Base-by-base conservation (phyloP, 2,113 vertebrate species). In the Cnemophilus loriae region DNA sequence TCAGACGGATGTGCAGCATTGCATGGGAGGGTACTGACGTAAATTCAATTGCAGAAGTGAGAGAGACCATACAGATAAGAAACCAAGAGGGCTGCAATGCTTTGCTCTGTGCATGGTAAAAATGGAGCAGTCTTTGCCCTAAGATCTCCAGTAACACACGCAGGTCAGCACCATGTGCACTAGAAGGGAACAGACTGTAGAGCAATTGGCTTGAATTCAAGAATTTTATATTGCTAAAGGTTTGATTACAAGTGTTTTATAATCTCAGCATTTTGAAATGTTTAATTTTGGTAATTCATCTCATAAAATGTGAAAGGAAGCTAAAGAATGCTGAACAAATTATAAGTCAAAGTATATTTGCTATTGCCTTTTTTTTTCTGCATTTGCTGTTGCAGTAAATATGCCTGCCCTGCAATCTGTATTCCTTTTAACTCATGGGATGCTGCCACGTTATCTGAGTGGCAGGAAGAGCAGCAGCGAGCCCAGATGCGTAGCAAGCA, bases 261-360 rank as follows among this genome's bases (percentile, higher is more conserved):
- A 88, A 78, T 80, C 70, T 70, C 46, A 77, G 82, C 55, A 64
- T 90, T 96, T 93, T 86, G 56, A 95, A 91, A 93, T 52, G 30
- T 89, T 87, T 84, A 32, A 88, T 94, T 93, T 96, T 90, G 75
- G 71, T 86, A 93, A 91, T 92, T 84, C 3, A 1, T 63, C 39
- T 70, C 33, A 59, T 46, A 65, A 88, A 90, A 91, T 55, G 52
- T 63, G 76, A 90, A 93, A 85, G 50, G 55, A 91, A 94, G 75
- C 87, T 91, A 28, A 85, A 78, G 53, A 87, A 42, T 73, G 63
- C 26, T 87, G 84, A 89, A 87, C 53, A 73, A 88, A 78, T 64
- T 77, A 70, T 71, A 33, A 88, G 47, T 60, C 75, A 60, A 94
- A 92, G 32, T 60, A 56, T 63, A 65, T 67, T 79, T 95, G 63